Evolutionary conservation across 1,140 invertebrate species (phyloP), one percentile per base, ranked within the genome.

Genomic region (Drosophila orena): DNA sequence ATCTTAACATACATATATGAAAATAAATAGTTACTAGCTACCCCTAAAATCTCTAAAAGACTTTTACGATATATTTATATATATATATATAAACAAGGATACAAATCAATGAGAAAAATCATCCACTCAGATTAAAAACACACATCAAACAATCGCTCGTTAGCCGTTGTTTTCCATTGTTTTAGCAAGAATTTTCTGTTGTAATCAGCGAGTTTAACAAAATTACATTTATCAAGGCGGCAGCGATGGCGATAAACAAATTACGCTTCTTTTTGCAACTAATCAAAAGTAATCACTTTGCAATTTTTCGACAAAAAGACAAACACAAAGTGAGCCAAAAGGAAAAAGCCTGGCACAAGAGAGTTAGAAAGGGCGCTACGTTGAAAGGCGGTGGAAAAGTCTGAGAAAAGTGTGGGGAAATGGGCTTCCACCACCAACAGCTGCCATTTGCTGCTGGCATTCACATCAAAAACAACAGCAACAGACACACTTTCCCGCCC

Each of bases 281-380:
- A 89, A 89, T 89, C 84, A 89, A 89, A 89, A 89, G 84, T 89
- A 89, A 89, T 89, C 84, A 89, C 85, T 89, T 80, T 89, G 84
- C 84, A 85, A 85, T 85, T 85, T 85, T 57, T 61, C 55, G 66
- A 37, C 80, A 55, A 69, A 80, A 90, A 89, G 77, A 90, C 81
- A 84, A 89, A 89, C 85, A 89, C 73, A 89, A 89, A 85, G 74
- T 85, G 57, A 47, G 77, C 54, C 52, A 34, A 50, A 53, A 42
- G 43, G 70, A 75, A 81, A 86, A 79, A 58, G 54, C 68, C 60
- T 79, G 64, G 70, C 83, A 77, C 70, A 81, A 58, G 65, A 52
- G 69, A 70, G 74, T 80, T 86, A 65, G 77, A 80, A 71, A 52
- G 64, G 69, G 65, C 54, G 22, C 27, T 35, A 8, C 30, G 7